phyloP scores from a whole-genome alignment of 2,888 invertebrate species.

The Platynereis dumerilii region DNA sequence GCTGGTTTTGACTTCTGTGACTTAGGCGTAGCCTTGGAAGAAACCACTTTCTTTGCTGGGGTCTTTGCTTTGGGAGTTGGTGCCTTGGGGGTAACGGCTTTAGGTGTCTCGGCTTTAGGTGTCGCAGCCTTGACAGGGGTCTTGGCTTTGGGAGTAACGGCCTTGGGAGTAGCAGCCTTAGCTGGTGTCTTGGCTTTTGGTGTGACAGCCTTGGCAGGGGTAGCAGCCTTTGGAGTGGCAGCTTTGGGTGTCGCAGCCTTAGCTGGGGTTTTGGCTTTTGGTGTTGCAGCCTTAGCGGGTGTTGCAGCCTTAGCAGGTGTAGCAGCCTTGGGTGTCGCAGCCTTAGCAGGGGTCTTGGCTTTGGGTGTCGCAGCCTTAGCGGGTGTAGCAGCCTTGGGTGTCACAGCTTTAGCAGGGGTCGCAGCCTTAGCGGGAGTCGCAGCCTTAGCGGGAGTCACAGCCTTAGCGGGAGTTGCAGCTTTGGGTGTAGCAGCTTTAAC shows the following conservation, averaged over 20 bases:
- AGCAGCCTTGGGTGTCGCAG: not conserved
- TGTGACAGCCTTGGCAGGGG: conserved; percentile 19
- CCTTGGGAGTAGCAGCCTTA: conserved; percentile 17
- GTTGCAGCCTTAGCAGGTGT: not conserved
- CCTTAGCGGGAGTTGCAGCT: conserved; percentile 8
- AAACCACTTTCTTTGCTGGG: not conserved
- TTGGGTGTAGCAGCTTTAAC: conserved; percentile 3
- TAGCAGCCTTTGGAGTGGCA: not conserved
- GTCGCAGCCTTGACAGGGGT: conserved; percentile 24
- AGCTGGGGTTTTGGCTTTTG: not conserved
- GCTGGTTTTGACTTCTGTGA: conserved; percentile 1
- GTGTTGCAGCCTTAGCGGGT: not conserved
- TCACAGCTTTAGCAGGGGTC: not conserved
- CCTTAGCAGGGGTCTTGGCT: not conserved
- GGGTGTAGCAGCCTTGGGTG: conserved; percentile 10
- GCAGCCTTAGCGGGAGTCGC: conserved; percentile 9
- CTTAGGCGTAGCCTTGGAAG: not conserved
- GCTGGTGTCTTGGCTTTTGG: conserved; percentile 25
- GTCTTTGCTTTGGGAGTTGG: not conserved
- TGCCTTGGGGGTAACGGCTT: conserved; percentile 10
- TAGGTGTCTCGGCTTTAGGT: conserved; percentile 24
- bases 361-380: not conserved
- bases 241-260: not conserved
- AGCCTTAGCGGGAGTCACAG: conserved; percentile 7
- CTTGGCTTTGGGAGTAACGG: conserved; percentile 18